Evolutionary conservation across 1,140 invertebrate genomes (phyloP), one percentile per base, ranked within the genome.

Genomic region (Lasaia peninsularis): DNA sequence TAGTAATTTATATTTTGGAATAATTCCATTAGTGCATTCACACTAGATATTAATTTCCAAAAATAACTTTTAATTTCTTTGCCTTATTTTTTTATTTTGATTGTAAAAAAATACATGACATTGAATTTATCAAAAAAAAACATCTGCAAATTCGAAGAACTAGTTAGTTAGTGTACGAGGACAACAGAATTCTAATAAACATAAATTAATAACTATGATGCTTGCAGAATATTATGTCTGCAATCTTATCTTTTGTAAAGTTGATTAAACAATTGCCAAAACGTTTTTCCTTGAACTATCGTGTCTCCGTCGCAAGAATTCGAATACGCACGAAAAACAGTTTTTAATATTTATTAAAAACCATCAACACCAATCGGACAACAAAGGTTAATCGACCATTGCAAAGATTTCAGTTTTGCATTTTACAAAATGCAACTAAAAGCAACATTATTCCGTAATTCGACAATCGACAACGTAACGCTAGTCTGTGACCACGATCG

Each of bases 401-500:
- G 40, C 11, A 48, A 48, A 48, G 9, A 48, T 48, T 48, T 21
- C 40, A 48, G 20, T 48, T 48, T 48, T 18, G 18, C 18, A 48
- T 21, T 48, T 48, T 48, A 48, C 40, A 48, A 48, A 48, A 48
- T 48, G 40, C 40, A 48, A 20, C 20, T 48, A 48, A 48, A 40
- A 14, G 10, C 20, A 48, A 48, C 18, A 5, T 44, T 18, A 44
- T 44, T 48, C 40, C 18, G 40, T 48, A 48, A 48, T 20, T 20
- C 40, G 18, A 21, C 9, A 28, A 5, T 28, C 24, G 18, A 48
- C 40, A 20, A 20, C 18, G 21, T 32, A 35, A 12, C 14, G 16
- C 34, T 35, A 53, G 52, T 53, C 52, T 35, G 52, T 35, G 52
- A 32, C 18, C 31, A 21, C 52, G 32, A 35, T 33, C 52, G 52